Percentiles rank a stretch among this genome's conserved stretches.
These are phyloP conservation scores for Nemotelus pantherinus DNA, from an alignment of 2,888 invertebrate genomes.

Conservation along the genomic window DNA sequence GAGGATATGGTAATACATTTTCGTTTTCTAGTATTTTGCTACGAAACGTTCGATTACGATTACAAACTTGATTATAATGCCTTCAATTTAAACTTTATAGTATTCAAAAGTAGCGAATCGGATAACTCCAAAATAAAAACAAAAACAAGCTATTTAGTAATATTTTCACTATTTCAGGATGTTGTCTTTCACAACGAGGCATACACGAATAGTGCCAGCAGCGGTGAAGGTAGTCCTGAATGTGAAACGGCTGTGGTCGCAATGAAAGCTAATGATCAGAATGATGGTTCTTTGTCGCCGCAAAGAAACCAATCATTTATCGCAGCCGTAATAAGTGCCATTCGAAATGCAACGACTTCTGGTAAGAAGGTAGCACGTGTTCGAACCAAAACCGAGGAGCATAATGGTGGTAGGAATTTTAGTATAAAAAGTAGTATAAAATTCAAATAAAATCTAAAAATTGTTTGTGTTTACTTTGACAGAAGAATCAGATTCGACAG, in stretches of 20 bases:
- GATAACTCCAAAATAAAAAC: too few relatives aligned
- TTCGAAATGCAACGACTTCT: constrained; percentile 68
- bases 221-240: constrained; percentile 74
- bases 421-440: not conserved
- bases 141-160: not conserved
- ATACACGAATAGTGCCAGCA: constrained; percentile 77
- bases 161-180: constrained; percentile 66
- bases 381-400: constrained; percentile 53
- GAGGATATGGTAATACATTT: too few relatives aligned
- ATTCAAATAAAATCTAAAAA: constrained; percentile 1
- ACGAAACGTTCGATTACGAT: too few relatives aligned
- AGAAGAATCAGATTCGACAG: constrained; percentile 79
- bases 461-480: constrained; percentile 39
- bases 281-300: constrained; percentile 68
- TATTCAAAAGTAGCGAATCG: too few relatives aligned
- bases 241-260: constrained; percentile 59
- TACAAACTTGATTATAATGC: too few relatives aligned
- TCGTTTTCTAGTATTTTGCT: too few relatives aligned
- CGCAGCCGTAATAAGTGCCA: constrained; percentile 77
- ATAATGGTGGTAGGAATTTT: constrained; percentile 57
- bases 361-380: constrained; percentile 55
- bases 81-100: too few relatives aligned
- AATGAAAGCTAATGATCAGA: constrained; percentile 52
- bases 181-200: constrained; percentile 83
- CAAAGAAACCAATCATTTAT: constrained; percentile 75